These are phyloP conservation scores for Coreius guichenoti DNA, from an alignment of 2,797 vertebrate genomes.

Conservation along the genomic window DNA sequence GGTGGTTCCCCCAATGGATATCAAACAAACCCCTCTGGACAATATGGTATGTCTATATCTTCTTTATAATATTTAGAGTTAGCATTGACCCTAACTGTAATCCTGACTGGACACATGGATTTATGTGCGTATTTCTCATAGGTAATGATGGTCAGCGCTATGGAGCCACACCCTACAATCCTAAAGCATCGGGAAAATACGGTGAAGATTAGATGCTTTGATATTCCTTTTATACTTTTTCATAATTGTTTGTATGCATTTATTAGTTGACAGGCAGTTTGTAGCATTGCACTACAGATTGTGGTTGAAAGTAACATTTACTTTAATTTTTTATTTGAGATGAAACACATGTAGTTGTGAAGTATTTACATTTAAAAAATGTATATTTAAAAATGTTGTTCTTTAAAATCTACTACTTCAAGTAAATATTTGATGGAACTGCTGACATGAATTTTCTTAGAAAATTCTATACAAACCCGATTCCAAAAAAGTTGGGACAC, in stretches of 20 bases:
- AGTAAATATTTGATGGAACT: background rate
- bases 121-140: background rate
- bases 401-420: background rate
- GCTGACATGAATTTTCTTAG: no score
- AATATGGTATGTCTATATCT: slow-evolving; percentile 49
- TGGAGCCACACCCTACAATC: slow-evolving; percentile 39
- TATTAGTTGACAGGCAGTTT: background rate
- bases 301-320: background rate
- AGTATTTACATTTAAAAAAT: background rate
- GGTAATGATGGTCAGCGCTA: slow-evolving; percentile 46
- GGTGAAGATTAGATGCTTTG: background rate
- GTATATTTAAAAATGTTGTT: no score
- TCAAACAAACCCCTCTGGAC: slow-evolving; percentile 43
- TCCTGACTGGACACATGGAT: background rate
- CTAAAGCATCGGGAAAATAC: slow-evolving; percentile 41
- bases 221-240: background rate
- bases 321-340: background rate
- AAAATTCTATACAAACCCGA: no score
- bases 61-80: background rate
- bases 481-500: no score
- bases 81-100: background rate
- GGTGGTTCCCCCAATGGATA: slow-evolving; percentile 39
- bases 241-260: background rate
- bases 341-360: background rate
- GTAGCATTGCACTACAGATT: background rate